Evolutionary conservation across 2,888 invertebrate genomes (phyloP).

Genomic region (Hydropsyche betteni): DNA sequence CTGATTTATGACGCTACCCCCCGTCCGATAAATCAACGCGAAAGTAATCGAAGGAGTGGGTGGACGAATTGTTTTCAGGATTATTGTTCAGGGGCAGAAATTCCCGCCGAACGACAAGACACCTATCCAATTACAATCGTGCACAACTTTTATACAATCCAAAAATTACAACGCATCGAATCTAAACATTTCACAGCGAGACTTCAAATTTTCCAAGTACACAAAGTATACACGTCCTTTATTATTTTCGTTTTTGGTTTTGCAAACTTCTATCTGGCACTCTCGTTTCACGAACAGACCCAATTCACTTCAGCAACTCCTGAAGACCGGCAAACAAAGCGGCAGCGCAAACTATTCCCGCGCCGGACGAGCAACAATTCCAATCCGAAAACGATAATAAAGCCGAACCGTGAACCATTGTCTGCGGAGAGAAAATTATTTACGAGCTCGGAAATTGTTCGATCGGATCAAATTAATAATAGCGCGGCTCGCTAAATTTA

Average conservation of each 20-base stretch:
- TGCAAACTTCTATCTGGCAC: too few relatives aligned
- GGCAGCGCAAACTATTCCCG: neutral
- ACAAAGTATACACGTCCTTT: too few relatives aligned
- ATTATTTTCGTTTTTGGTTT: too few relatives aligned
- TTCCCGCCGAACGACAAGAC: too few relatives aligned
- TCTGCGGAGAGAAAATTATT: slow-evolving; percentile 6
- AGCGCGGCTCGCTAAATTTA: neutral
- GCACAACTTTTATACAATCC: too few relatives aligned
- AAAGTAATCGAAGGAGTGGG: slow-evolving; percentile 18
- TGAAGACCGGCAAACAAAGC: slow-evolving; percentile 14
- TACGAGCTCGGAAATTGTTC: slow-evolving; percentile 16
- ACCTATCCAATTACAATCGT: too few relatives aligned
- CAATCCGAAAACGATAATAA: slow-evolving; percentile 15
- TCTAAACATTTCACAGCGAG: too few relatives aligned
- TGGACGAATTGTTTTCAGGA: slow-evolving; percentile 15
- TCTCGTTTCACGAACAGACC: too few relatives aligned
- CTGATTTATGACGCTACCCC: slow-evolving; percentile 21
- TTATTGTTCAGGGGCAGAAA: slow-evolving; percentile 2
- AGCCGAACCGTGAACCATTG: slow-evolving; percentile 6
- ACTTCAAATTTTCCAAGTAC: too few relatives aligned
- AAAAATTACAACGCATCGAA: too few relatives aligned
- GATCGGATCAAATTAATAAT: slow-evolving; percentile 17
- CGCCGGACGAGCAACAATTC: slow-evolving; percentile 12
- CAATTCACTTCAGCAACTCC: too few relatives aligned
- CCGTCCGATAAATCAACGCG: slow-evolving; percentile 21